Evolutionary conservation across 2,113 vertebrate genomes (phyloP), one percentile per base, ranked within the genome.

Genomic region (Ahaetulla prasina): DNA sequence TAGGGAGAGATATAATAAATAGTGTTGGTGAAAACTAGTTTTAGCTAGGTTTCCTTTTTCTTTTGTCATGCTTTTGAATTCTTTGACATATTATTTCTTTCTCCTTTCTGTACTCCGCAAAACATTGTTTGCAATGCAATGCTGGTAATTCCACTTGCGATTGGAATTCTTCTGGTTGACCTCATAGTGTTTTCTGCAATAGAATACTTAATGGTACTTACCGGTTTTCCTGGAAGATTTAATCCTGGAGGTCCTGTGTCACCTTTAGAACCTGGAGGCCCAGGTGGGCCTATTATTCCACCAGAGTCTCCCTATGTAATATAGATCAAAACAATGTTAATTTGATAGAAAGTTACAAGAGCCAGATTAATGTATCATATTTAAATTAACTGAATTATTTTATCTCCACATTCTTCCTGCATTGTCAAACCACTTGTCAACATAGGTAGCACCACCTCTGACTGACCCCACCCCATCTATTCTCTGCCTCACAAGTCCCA

Each of bases 251-350:
- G 97, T 50, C 98, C 99, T 89, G 98, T 97, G 68, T 99, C 99
- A 4, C 99, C 99, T 97, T 99, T 99, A n/a, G 97, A 98, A 96
- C 99, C 99, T 35, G 98, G 98, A 88, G 97, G 96, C 63, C 99
- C 99, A 55, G 97, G 98, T 0, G 97, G 98, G 14, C 99, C 99
- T 10, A 95, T 95, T 94, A 97, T 96, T 47, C 98, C 98, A 91
- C 98, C 98, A 89, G 98, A 91, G 63, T 99, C 98, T 14, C 99
- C 99, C 99, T 99, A 54, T 22, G 80, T 91, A 85, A 93, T 86
- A 96, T 91, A 97, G 87, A 0, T 85, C 5, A 92, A 93, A 60
- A 92, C 0, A 94, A 43, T 20, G 60, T 68, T 54, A 39, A 50
- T 85, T 89, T 30, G 30, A 4, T 18, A 18, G 88, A 52, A 45